Evolutionary conservation across 37 sponge, comb jelly and placozoan genomes (phyloP), one percentile per base, ranked within the genome.

Genomic region (Halichondria panicea): DNA sequence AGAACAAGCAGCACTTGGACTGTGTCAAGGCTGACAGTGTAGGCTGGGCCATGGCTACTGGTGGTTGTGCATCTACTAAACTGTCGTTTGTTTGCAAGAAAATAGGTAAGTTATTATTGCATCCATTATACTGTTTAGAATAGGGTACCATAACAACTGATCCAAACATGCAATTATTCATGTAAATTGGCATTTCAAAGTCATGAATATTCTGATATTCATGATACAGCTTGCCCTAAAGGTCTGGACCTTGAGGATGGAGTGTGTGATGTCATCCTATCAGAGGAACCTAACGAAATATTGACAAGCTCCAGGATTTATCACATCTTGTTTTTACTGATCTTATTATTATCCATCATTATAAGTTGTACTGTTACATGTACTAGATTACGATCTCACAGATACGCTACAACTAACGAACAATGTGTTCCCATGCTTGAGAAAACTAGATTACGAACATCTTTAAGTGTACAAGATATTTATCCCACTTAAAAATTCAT

Each of bases 41-140:
- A 1, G 88, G 88, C 4, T 87, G 88, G 88, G 41, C 82, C 6
- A 65, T 87, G 64, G 88, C 83, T 0, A 33, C 18, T 8, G 74
- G 76, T 22, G 88, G 88, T 46, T 87, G 88, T 68, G 88, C 65
- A 22, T 4, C 75, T 7, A 60, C 77, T 4, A 74, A 57, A 34
- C 71, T 80, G 32, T 77, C 88, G 1, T 87, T 70, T 54, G 77
- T 87, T 31, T 87, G 88, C 76, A 81, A 87, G 66, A 87, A 64
- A 50, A 43, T 42, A 79, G 87, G 87, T 79, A 44, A 70, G 79
- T 35, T 28, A 4, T 33, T 13, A 34, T 58, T 6, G 21, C 25
- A 58, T 58, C 59, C 18, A 58, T 58, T 30, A 31, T 31, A 58
- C n/a, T 31, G 6, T 25, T 58, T 18, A 58, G 38, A 22, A 9